Evolutionary conservation across 2,888 invertebrate genomes (phyloP).

Genomic region (Leptothorax acervorum): DNA sequence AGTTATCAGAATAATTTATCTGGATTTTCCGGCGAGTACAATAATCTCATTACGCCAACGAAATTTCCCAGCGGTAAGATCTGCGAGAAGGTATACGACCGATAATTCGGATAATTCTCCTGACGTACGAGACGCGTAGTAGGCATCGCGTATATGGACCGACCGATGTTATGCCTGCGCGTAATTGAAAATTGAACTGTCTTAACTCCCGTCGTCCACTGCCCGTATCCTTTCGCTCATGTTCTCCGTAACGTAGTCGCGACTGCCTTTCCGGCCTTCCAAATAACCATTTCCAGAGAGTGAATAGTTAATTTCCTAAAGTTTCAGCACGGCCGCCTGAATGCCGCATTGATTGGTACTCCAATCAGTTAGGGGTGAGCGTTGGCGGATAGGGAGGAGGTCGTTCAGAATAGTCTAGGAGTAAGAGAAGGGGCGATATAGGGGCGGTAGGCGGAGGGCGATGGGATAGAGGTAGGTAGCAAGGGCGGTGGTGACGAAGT

Average conservation of each 20-base stretch:
- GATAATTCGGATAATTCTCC: background rate
- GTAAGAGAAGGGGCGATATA: constrained; percentile 22
- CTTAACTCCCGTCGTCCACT: constrained; percentile 79
- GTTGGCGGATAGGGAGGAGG: constrained; percentile 71
- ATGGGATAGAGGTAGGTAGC: constrained; percentile 56
- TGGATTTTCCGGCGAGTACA: constrained; percentile 33
- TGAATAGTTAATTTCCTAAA: constrained; percentile 85
- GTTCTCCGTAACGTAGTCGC: constrained; percentile 64
- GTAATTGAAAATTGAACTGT: constrained; percentile 84
- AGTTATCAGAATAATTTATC: constrained; percentile 49
- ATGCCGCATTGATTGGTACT: constrained; percentile 85
- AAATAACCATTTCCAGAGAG: constrained; percentile 84
- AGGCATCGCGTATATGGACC: background rate
- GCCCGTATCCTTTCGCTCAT: constrained; percentile 57
- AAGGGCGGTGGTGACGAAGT: constrained; percentile 64
- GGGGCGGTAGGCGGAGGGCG: constrained; percentile 39
- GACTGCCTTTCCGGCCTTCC: constrained; percentile 80
- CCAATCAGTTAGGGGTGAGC: constrained; percentile 83
- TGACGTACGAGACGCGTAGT: background rate
- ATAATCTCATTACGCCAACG: constrained; percentile 19
- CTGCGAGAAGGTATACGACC: background rate
- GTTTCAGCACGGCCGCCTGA: constrained; percentile 83
- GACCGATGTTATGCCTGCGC: constrained; percentile 6
- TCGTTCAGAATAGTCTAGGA: constrained; percentile 71
- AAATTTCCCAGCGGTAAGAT: constrained; percentile 34